Evolutionary conservation across 2,797 vertebrate species (phyloP).

Genomic region (Chelmon rostratus): DNA sequence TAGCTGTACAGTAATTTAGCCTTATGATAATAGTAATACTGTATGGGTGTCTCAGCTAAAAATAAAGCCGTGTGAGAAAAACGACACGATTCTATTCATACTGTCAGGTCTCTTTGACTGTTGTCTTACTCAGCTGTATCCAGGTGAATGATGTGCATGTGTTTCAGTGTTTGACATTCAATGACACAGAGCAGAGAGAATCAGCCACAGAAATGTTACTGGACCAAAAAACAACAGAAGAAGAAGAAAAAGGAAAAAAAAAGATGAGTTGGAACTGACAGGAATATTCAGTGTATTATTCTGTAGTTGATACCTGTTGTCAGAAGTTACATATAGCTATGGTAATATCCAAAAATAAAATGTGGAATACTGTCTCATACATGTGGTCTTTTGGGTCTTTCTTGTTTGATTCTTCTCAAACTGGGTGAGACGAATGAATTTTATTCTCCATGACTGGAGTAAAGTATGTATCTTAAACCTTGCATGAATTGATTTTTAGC

Average conservation of each 20-base stretch:
- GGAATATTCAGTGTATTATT: constrained; percentile 86
- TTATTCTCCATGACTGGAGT: neutral
- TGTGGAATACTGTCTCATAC: constrained; percentile 85
- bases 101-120: constrained; percentile 85
- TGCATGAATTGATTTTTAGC: neutral
- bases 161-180: constrained; percentile 88
- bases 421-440: neutral
- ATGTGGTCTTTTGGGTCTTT: constrained; percentile 25
- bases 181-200: constrained; percentile 76
- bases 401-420: constrained; percentile 2
- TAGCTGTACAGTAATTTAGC: constrained; percentile 92
- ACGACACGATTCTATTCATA: constrained; percentile 68
- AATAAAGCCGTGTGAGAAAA: constrained; percentile 61
- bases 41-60: constrained; percentile 83
- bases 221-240: constrained; percentile 89
- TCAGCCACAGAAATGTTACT: constrained; percentile 87
- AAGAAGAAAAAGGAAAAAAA: constrained; percentile 59
- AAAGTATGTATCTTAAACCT: neutral
- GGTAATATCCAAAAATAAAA: constrained; percentile 96
- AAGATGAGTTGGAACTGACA: constrained; percentile 64
- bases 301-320: constrained; percentile 93
- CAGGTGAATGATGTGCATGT: constrained; percentile 95
- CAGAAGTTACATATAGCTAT: constrained; percentile 94
- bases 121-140: constrained; percentile 87
- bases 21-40: constrained; percentile 88